Conservation (phyloP, 2,113 vertebrate species). For the Rattus rattus region DNA sequence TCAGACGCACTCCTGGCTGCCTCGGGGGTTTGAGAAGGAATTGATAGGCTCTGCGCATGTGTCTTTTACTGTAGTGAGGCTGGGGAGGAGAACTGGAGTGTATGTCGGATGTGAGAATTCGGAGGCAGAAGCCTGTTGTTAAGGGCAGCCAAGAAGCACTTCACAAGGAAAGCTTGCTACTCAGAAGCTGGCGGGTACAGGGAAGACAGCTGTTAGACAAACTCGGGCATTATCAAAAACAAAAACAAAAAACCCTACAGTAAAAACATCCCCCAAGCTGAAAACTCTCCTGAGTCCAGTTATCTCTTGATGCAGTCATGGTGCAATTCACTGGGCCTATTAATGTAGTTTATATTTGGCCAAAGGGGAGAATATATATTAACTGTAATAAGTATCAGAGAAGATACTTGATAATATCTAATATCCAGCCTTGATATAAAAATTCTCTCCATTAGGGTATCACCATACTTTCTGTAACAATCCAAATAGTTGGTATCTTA, state of each 20-base stretch:
- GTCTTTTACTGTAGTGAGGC: neutral
- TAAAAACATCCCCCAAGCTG: neutral
- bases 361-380: neutral
- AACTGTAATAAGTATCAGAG: slow-evolving; percentile 4
- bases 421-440: neutral
- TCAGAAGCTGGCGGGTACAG: slow-evolving; percentile 14
- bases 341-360: neutral
- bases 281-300: neutral
- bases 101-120: neutral
- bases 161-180: neutral
- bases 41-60: neutral
- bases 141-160: neutral
- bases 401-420: neutral
- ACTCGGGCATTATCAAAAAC: neutral
- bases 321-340: neutral
- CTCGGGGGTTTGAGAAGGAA: neutral
- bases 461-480: neutral
- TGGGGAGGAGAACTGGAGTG: neutral
- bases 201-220: neutral
- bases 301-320: neutral
- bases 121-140: neutral
- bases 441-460: neutral
- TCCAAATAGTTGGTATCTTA: neutral
- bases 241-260: too few relatives aligned
- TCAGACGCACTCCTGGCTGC: neutral